Conservation (phyloP, 1,140 invertebrate genomes). For the Cydia splendana region DNA sequence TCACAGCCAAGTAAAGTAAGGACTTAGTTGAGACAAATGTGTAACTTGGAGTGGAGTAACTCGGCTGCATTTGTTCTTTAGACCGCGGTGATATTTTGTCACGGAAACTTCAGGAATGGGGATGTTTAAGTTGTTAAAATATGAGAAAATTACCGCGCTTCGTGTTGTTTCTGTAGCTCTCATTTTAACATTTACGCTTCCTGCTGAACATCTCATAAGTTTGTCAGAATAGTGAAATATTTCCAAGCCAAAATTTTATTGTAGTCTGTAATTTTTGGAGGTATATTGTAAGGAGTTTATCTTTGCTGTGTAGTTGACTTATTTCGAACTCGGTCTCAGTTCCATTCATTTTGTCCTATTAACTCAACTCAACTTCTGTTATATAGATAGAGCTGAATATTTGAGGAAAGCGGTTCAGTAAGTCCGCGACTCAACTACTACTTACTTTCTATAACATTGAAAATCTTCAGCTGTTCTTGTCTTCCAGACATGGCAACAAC, state of each 20-base stretch:
- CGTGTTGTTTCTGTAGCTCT: neutral
- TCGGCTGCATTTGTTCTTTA: constrained; percentile 5
- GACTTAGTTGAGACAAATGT: constrained; percentile 29
- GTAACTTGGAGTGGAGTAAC: neutral
- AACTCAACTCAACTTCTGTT: too few relatives aligned
- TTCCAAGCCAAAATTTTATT: neutral
- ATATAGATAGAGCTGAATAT: too few relatives aligned
- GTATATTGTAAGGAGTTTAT: too few relatives aligned
- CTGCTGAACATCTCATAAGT: neutral
- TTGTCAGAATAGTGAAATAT: neutral
- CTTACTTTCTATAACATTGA: too few relatives aligned
- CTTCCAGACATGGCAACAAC: constrained; percentile 68
- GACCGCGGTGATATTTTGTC: neutral
- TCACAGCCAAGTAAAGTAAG: constrained; percentile 12
- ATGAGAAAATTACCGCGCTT: neutral
- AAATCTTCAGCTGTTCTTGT: neutral
- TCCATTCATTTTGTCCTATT: too few relatives aligned
- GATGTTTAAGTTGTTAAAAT: constrained; percentile 12
- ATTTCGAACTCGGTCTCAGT: too few relatives aligned
- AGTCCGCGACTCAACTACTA: too few relatives aligned
- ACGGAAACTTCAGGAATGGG: constrained; percentile 7
- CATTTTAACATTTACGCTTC: neutral
- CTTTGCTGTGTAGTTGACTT: too few relatives aligned
- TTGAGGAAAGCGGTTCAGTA: too few relatives aligned
- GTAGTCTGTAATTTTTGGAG: too few relatives aligned